Conservation (phyloP, 2,888 invertebrate species). For the Rotaria macrura region DNA sequence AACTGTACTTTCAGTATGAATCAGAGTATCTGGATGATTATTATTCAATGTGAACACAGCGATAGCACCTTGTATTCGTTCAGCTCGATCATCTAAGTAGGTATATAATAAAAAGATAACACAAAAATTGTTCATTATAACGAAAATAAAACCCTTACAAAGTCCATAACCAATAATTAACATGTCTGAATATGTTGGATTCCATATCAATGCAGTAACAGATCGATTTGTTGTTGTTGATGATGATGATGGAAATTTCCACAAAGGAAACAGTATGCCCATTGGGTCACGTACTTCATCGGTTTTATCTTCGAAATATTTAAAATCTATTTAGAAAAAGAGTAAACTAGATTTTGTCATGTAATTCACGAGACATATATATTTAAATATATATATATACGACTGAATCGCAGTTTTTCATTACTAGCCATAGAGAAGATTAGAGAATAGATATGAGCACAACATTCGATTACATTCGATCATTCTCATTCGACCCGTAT, state of each 20-base stretch:
- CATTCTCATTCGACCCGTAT: too few relatives aligned
- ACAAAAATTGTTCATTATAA: background rate
- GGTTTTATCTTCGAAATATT: background rate
- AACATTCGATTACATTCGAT: too few relatives aligned
- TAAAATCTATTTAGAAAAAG: background rate
- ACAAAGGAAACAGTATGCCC: background rate
- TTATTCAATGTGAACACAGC: conserved; percentile 83
- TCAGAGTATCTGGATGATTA: conserved; percentile 77
- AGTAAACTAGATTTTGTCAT: too few relatives aligned
- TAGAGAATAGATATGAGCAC: too few relatives aligned
- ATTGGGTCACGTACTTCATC: conserved; percentile 2
- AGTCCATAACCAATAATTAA: conserved; percentile 84
- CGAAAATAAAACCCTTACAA: conserved; percentile 62
- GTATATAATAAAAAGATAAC: background rate
- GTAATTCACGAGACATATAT: too few relatives aligned
- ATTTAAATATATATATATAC: too few relatives aligned
- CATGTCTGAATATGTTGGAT: conserved; percentile 71
- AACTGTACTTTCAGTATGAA: conserved; percentile 69
- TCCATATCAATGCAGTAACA: background rate
- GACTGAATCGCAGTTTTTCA: too few relatives aligned
- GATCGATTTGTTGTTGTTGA: background rate
- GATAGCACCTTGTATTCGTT: conserved; percentile 68
- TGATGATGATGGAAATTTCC: background rate
- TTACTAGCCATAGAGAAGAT: too few relatives aligned
- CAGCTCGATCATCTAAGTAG: conserved; percentile 70